A percentile compares a stretch with the other conserved stretches of the same genome.
These are phyloP conservation scores for Bicyclus anynana DNA, from an alignment of 1,140 invertebrate genomes.

Conservation along the genomic window DNA sequence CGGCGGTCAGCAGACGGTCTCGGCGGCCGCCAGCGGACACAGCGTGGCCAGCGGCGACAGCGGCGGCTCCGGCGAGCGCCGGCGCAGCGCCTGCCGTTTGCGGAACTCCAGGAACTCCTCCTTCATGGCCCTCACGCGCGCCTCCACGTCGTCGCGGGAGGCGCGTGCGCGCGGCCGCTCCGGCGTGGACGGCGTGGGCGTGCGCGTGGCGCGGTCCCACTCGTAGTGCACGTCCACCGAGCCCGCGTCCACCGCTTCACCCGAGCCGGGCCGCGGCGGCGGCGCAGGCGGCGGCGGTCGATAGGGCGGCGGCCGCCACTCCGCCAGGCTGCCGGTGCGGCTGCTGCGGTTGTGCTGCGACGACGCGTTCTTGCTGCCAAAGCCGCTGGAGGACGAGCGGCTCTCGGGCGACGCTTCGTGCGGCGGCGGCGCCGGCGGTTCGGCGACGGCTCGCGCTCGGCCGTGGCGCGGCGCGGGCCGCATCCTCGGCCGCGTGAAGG, in stretches of 20 bases:
- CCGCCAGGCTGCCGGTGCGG: constrained; percentile 84
- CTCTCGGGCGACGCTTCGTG: constrained; percentile 90
- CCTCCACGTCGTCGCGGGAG: constrained; percentile 85
- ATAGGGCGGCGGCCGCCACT: constrained; percentile 87
- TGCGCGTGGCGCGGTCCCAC: constrained; percentile 92
- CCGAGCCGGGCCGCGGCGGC: constrained; percentile 46
- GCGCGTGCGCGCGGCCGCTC: constrained; percentile 80
- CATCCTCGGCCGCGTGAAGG: constrained; percentile 76
- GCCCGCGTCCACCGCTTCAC: constrained; percentile 80
- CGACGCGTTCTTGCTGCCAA: constrained; percentile 92
- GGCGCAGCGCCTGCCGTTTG: constrained; percentile 87
- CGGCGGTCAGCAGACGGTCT: constrained; percentile 49
- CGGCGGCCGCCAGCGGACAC: constrained; percentile 51
- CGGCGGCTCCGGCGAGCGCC: constrained; percentile 81
- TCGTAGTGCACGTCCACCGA: constrained; percentile 97
- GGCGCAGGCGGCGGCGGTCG: constrained; percentile 83
- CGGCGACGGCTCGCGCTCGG: constrained; percentile 49
- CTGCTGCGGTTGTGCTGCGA: constrained; percentile 84
- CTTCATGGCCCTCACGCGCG: constrained; percentile 95
- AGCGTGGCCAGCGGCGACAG: constrained; percentile 75
- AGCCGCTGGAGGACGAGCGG: constrained; percentile 91
- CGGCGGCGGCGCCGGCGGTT: constrained; percentile 81
- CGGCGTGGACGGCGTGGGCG: constrained; percentile 83
- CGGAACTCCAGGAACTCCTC: constrained; percentile 96
- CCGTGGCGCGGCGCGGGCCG: constrained; percentile 72